A percentile compares a stretch with the other conserved stretches of the same genome.
Conservation (phyloP, 2,888 invertebrate genomes). For the Aelia acuminata region DNA sequence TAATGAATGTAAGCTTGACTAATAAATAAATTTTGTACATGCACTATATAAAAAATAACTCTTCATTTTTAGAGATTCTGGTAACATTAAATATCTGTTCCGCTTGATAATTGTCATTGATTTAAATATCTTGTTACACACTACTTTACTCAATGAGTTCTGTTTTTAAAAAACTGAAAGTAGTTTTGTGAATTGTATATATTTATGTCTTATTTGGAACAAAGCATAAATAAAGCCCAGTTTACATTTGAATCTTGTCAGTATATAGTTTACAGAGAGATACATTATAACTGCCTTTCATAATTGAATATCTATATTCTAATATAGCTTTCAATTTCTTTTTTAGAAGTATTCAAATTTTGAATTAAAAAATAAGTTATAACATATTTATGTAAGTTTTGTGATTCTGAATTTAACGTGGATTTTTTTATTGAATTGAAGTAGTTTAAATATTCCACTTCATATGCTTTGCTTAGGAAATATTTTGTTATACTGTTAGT, state of each 20-base stretch:
- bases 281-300: constrained; percentile 7
- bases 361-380: not conserved
- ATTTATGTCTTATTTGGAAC: not conserved
- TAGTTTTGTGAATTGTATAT: not conserved
- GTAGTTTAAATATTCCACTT: not conserved
- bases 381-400: not conserved
- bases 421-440: not conserved
- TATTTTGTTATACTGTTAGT: constrained; percentile 23
- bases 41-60: constrained; percentile 7
- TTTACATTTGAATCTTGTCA: constrained; percentile 28
- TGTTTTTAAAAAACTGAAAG: constrained; percentile 13
- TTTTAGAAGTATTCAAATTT: not conserved
- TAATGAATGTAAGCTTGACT: not conserved
- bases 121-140: not conserved
- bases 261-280: not conserved
- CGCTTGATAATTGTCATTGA: not conserved
- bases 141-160: constrained; percentile 1
- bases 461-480: not conserved
- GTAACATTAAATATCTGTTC: not conserved
- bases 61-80: not conserved
- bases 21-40: not conserved
- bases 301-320: not conserved
- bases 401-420: not conserved
- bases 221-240: constrained; percentile 28
- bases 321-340: not conserved